Evolutionary conservation across 1,140 invertebrate genomes (phyloP), one percentile per base, ranked within the genome.

Genomic region (Caenorhabditis remanei): DNA sequence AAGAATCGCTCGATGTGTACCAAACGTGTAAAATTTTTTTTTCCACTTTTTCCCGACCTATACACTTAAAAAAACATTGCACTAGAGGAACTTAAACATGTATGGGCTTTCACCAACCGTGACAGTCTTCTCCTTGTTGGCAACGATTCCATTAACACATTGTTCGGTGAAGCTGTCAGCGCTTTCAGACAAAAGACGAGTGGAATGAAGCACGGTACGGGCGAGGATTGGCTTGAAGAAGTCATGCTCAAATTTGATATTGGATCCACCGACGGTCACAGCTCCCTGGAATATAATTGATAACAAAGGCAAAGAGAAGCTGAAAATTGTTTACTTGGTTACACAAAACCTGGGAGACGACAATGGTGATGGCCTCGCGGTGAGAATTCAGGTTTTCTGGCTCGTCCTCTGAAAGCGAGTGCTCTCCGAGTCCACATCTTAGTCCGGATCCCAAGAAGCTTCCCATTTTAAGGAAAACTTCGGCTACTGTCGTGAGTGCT

Each of bases 381-480:
- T 99, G 98, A 0, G 98, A 98, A 93, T 99, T 99, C 11, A 99
- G 98, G 91, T 96, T 97, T 7, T 98, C 98, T 0, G 98, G 98
- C 93, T 99, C 98, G 93, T 99, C 99, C 94, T 99, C 98, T 0
- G 98, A 98, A 58, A 99, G 94, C 63, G 94, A 95, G 0, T 99
- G 93, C 94, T 99, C 98, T n/a, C 96, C 98, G 0, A 99, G 94
- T 16, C 98, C 98, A 93, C 87, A 88, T 82, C 87, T 87, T 0
- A 98, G 98, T 11, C 98, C 98, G 48, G 97, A 99, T 0, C 96
- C 98, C 71, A 99, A 94, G 89, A 99, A 96, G 93, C 99, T 99
- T 79, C 95, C 97, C 91, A 99, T 98, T 94, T 99, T 99, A 97
- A 99, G 99, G 11, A 99, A 93, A 87, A 97, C 98, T 32, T 95